Evolutionary conservation across 2,888 invertebrate species (phyloP).

Genomic region (Phanerotoma sp.): DNA sequence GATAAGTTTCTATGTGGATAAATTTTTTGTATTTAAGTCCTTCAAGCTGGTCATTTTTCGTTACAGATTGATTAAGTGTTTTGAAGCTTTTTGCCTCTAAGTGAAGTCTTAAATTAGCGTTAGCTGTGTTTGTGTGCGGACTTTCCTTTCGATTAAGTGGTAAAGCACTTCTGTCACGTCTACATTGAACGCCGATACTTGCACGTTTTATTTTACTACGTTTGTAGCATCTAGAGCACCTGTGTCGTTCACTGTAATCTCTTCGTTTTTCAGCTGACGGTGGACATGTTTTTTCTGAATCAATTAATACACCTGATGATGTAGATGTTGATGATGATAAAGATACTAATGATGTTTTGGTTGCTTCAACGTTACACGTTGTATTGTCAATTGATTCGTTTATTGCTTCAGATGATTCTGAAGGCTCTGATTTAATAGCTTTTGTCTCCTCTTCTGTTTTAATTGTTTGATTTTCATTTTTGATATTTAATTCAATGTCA

Average conservation of each 20-base stretch:
- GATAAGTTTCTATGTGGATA: conserved; percentile 88
- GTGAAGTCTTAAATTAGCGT: conserved; percentile 50
- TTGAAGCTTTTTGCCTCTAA: conserved; percentile 50
- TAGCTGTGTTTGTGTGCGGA: conserved; percentile 41
- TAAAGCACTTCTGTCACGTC: conserved; percentile 60
- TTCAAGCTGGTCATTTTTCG: conserved; percentile 50
- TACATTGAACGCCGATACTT: conserved; percentile 74
- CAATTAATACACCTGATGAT: not conserved
- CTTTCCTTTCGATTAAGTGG: conserved; percentile 39
- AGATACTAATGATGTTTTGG: conserved; percentile 7
- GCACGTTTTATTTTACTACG: conserved; percentile 71
- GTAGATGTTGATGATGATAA: conserved; percentile 13
- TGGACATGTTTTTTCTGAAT: conserved; percentile 33
- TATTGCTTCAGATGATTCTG: conserved; percentile 24
- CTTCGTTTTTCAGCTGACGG: conserved; percentile 50
- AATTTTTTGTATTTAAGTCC: conserved; percentile 68
- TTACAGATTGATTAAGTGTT: conserved; percentile 39
- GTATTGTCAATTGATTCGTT: conserved; percentile 28
- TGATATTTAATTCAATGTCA: conserved; percentile 12
- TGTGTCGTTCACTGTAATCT: conserved; percentile 50
- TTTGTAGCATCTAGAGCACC: conserved; percentile 69
- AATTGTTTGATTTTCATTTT: conserved; percentile 23
- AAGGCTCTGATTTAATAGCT: conserved; percentile 40
- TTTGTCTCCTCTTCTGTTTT: not conserved
- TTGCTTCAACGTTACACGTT: conserved; percentile 11